Percentiles rank a stretch among this genome's conserved stretches.
These are phyloP conservation scores for Euschistus heros DNA, from an alignment of 1,140 invertebrate genomes.

Conservation along the genomic window DNA sequence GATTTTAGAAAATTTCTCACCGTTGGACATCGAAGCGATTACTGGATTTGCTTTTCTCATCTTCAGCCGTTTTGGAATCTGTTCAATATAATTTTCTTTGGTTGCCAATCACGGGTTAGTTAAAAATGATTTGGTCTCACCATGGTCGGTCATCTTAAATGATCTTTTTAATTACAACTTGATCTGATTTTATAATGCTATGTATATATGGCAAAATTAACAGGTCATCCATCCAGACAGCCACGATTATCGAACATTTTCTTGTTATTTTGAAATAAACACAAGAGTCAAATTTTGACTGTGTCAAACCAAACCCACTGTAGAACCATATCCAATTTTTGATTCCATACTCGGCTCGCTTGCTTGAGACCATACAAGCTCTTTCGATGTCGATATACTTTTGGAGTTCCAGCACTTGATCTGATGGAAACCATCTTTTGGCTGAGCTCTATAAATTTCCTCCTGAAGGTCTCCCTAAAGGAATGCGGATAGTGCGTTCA, in stretches of 20 bases:
- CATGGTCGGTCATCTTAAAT: neutral
- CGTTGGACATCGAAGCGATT: too few species aligned
- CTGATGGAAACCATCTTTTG: too few species aligned
- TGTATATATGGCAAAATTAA: neutral
- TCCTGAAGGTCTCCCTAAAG: too few species aligned
- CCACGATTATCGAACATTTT: neutral
- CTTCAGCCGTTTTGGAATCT: too few species aligned
- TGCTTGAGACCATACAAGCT: neutral
- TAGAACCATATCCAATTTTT: neutral
- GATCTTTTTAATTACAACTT: neutral
- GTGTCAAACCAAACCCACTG: neutral
- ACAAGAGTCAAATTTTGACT: neutral
- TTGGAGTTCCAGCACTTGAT: neutral
- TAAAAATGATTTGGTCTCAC: neutral
- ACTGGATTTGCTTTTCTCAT: too few species aligned
- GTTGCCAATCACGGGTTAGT: neutral
- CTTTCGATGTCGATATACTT: neutral
- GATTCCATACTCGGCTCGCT: neutral
- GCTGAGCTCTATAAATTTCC: constrained; percentile 35
- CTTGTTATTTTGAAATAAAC: neutral
- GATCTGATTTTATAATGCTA: neutral
- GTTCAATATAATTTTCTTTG: too few species aligned
- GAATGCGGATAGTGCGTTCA: too few species aligned
- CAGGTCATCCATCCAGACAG: neutral
- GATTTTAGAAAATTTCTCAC: too few species aligned